Evolutionary conservation across 1,140 invertebrate species (phyloP).

Genomic region (Parasteatoda tepidariorum): DNA sequence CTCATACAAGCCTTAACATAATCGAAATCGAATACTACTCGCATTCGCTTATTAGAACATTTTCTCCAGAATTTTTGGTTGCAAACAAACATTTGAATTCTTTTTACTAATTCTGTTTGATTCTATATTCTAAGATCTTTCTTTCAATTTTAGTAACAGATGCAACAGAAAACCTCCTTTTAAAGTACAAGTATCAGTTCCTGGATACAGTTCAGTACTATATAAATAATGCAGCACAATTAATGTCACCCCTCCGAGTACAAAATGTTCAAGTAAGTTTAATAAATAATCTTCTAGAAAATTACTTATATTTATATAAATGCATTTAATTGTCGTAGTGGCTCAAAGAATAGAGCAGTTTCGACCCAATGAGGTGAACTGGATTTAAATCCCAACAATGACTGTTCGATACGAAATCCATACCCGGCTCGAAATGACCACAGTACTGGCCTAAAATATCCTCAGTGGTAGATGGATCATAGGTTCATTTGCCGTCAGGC

Average conservation of each 20-base stretch:
- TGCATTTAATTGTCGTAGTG: background rate
- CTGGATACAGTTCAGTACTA: constrained; percentile 7
- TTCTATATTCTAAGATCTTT: background rate
- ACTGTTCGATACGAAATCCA: background rate
- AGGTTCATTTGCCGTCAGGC: too few relatives aligned
- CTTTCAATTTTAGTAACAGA: background rate
- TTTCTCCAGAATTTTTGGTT: background rate
- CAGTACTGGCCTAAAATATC: too few relatives aligned
- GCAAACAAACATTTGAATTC: background rate
- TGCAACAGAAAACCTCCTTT: background rate
- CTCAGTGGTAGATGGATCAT: too few relatives aligned
- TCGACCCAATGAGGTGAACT: background rate
- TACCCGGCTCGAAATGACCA: too few relatives aligned
- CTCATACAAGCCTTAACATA: background rate
- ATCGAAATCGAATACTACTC: background rate
- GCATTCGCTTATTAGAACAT: background rate
- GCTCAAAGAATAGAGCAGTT: background rate
- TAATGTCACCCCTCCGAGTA: constrained; percentile 13
- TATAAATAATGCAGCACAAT: background rate
- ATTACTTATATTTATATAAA: background rate
- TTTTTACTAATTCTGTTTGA: background rate
- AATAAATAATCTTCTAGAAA: background rate
- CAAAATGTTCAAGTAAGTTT: constrained; percentile 15
- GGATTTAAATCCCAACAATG: too few relatives aligned
- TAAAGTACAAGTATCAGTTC: background rate